A percentile compares a stretch with the other conserved stretches of the same genome.
phyloP scores from a whole-genome alignment of 2,888 invertebrate species.

The Acanthosepion esculentum region DNA sequence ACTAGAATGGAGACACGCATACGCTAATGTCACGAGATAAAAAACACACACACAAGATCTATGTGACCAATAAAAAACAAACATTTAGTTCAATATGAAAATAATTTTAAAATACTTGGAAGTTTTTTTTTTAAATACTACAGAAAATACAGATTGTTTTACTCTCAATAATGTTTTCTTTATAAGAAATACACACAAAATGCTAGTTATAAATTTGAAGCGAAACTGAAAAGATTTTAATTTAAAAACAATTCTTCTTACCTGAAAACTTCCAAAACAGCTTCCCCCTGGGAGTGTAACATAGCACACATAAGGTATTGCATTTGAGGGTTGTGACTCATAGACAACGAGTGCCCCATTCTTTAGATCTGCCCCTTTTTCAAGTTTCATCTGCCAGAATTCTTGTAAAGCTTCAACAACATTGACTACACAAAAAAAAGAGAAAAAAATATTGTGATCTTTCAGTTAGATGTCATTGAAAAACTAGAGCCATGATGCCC shows the following conservation, averaged over 20 bases:
- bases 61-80: no score
- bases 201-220: background rate
- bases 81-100: no score
- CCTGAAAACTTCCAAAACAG: constrained; percentile 96
- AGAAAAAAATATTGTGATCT: background rate
- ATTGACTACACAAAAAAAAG: constrained; percentile 82
- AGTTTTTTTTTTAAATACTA: background rate
- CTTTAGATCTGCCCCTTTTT: constrained; percentile 87
- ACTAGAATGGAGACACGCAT: no score
- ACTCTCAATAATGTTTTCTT: no score
- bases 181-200: background rate
- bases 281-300: constrained; percentile 94
- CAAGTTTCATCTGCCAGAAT: constrained; percentile 97
- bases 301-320: constrained; percentile 94
- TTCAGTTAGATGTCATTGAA: no score
- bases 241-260: constrained; percentile 71
- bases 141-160: background rate
- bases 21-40: no score
- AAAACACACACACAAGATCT: no score
- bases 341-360: constrained; percentile 93
- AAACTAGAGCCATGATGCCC: no score
- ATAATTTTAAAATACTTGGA: no score
- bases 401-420: constrained; percentile 96
- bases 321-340: constrained; percentile 92
- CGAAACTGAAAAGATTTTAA: background rate